phyloP scores from a whole-genome alignment of 2,113 vertebrate species.

The Larimichthys crocea region DNA sequence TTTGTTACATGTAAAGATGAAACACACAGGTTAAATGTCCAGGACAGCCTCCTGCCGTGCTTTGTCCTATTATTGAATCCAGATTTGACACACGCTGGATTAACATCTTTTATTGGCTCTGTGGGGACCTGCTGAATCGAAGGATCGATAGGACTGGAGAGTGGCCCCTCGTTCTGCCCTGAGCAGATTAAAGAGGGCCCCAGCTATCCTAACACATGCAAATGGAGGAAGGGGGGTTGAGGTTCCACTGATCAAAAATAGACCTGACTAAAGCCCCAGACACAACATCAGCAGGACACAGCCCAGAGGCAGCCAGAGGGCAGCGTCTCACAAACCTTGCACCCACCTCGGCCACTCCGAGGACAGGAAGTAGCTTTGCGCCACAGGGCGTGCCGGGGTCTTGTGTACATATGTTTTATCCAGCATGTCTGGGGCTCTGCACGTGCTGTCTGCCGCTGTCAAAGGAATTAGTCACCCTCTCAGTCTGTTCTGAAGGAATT shows the following conservation, averaged over 20 bases:
- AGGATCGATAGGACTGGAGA: slow-evolving; percentile 41
- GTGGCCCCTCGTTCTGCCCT: slow-evolving; percentile 49
- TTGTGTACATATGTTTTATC: slow-evolving; percentile 42
- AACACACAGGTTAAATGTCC: slow-evolving; percentile 9
- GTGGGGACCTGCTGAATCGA: slow-evolving; percentile 43
- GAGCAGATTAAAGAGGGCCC: slow-evolving; percentile 59
- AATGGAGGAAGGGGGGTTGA: slow-evolving; percentile 16
- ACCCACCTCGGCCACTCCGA: neutral
- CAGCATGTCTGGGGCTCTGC: slow-evolving; percentile 47
- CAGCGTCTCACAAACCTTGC: neutral
- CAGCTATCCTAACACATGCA: slow-evolving; percentile 35
- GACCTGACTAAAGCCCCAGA: slow-evolving; percentile 51
- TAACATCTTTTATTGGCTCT: slow-evolving; percentile 52
- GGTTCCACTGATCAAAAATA: slow-evolving; percentile 1
- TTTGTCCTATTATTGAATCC: slow-evolving; percentile 56
- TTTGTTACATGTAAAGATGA: neutral
- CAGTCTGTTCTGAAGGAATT: slow-evolving; percentile 69
- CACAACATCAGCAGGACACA: slow-evolving; percentile 47
- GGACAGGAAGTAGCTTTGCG: slow-evolving; percentile 58
- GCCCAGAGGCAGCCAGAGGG: slow-evolving; percentile 20
- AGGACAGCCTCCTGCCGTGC: slow-evolving; percentile 59
- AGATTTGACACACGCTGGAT: slow-evolving; percentile 38
- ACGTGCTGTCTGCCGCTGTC: slow-evolving; percentile 51
- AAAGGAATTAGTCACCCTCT: slow-evolving; percentile 75
- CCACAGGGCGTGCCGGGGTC: neutral